Percentiles rank a stretch among this genome's conserved stretches.
These are phyloP conservation scores for Manduca sexta DNA, from an alignment of 1,140 invertebrate species.

Conservation along the genomic window DNA sequence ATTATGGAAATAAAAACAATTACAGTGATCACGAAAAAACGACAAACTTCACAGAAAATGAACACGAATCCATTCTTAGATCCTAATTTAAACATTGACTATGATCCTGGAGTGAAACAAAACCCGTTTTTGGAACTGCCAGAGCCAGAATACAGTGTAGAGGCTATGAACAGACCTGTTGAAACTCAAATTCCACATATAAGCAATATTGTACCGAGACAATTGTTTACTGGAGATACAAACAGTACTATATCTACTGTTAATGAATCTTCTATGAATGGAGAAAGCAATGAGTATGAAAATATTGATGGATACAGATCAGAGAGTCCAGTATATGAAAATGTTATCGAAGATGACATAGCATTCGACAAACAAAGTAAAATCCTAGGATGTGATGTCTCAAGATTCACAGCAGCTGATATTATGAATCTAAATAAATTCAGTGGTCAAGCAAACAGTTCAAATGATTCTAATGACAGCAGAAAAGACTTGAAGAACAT, in stretches of 20 bases:
- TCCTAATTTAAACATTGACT: conserved; percentile 21
- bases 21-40: conserved; percentile 65
- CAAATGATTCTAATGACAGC: conserved; percentile 48
- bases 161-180: conserved; percentile 24
- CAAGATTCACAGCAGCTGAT: conserved; percentile 58
- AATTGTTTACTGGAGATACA: conserved; percentile 58
- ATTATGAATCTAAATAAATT: conserved; percentile 64
- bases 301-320: conserved; percentile 50
- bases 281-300: conserved; percentile 50
- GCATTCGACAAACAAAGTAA: conserved; percentile 67
- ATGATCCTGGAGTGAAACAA: conserved; percentile 10
- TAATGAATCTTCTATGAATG: conserved; percentile 38
- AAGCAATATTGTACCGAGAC: conserved; percentile 45
- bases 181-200: conserved; percentile 7
- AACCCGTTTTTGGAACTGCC: conserved; percentile 50
- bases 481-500: conserved; percentile 53
- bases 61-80: conserved; percentile 16
- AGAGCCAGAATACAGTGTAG: conserved; percentile 46
- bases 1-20: conserved; percentile 73
- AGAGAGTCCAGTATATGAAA: conserved; percentile 63
- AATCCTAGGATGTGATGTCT: conserved; percentile 65
- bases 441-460: conserved; percentile 26
- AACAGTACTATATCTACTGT: conserved; percentile 62
- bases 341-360: conserved; percentile 37
- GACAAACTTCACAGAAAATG: conserved; percentile 37